A percentile compares a stretch with the other conserved stretches of the same genome.
These are phyloP conservation scores for Ploceus nigricollis DNA, from an alignment of 2,113 vertebrate species.

Conservation along the genomic window DNA sequence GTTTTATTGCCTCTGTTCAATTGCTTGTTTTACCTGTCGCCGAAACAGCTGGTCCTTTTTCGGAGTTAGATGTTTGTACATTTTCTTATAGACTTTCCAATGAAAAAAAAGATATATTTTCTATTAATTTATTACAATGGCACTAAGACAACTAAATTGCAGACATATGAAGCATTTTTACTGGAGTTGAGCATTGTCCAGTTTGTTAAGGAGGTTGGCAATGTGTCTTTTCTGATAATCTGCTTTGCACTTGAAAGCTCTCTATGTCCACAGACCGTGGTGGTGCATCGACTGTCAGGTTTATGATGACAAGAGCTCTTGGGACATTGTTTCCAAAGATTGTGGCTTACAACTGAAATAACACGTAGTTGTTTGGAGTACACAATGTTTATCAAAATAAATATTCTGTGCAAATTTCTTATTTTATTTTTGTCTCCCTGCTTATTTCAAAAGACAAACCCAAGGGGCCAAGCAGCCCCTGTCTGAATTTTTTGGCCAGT, in stretches of 20 bases:
- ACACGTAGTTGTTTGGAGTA: slow-evolving; percentile 48
- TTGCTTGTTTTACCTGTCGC: slow-evolving; percentile 70
- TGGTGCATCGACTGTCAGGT: slow-evolving; percentile 14
- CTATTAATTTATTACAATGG: slow-evolving; percentile 97
- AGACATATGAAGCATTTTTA: slow-evolving; percentile 59
- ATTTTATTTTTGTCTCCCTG: background rate
- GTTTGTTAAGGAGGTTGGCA: slow-evolving; percentile 20
- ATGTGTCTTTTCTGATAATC: slow-evolving; percentile 52
- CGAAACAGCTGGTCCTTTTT: slow-evolving; percentile 96
- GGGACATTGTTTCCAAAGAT: slow-evolving; percentile 20
- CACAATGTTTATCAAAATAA: slow-evolving; percentile 64
- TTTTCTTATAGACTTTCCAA: slow-evolving; percentile 82
- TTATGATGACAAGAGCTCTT: slow-evolving; percentile 51
- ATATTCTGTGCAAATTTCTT: slow-evolving; percentile 40
- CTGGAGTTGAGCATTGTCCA: slow-evolving; percentile 10
- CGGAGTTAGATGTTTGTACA: slow-evolving; percentile 84
- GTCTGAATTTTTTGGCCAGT: rapidly evolving
- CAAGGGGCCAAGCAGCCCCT: background rate
- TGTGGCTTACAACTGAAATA: slow-evolving; percentile 43
- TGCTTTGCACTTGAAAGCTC: slow-evolving; percentile 70
- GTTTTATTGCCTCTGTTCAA: background rate
- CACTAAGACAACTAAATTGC: slow-evolving; percentile 68
- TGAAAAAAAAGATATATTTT: slow-evolving; percentile 87
- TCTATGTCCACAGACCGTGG: slow-evolving; percentile 32
- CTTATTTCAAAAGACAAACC: background rate